Evolutionary conservation across 2,888 invertebrate genomes (phyloP).

Genomic region (Andrena trimmerana): DNA sequence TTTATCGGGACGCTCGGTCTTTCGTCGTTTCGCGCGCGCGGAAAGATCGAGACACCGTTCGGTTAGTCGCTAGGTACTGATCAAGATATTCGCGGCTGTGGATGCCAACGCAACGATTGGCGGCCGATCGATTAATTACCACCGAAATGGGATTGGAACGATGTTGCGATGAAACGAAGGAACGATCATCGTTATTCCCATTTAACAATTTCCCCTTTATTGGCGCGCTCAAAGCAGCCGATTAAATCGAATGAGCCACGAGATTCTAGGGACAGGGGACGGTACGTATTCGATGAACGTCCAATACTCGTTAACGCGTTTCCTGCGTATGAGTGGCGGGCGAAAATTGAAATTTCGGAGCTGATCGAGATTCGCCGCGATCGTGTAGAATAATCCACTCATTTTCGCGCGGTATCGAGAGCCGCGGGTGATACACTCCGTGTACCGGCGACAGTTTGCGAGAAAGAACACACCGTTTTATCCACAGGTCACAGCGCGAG

Average conservation of each 20-base stretch:
- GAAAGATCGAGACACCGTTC: background rate
- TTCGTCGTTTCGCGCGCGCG: background rate
- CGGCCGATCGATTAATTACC: slow-evolving; percentile 15
- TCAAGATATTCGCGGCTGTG: background rate
- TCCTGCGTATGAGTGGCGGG: too few relatives aligned
- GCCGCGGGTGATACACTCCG: too few relatives aligned
- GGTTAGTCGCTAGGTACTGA: too few relatives aligned
- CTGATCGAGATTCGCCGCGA: too few relatives aligned
- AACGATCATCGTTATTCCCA: slow-evolving; percentile 1
- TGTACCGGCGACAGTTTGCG: too few relatives aligned
- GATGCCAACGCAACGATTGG: background rate
- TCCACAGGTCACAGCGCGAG: too few relatives aligned
- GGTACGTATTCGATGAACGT: too few relatives aligned
- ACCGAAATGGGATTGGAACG: background rate
- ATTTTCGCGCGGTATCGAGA: too few relatives aligned
- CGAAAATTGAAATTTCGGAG: too few relatives aligned
- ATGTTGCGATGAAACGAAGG: background rate
- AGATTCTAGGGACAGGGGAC: background rate
- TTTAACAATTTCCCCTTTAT: slow-evolving; percentile 13
- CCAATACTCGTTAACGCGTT: too few relatives aligned
- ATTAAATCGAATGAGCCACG: slow-evolving; percentile 1
- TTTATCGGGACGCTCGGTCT: background rate
- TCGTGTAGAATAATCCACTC: too few relatives aligned
- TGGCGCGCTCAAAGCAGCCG: background rate
- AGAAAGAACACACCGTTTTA: too few relatives aligned